Evolutionary conservation across 2,113 vertebrate species (phyloP).

Genomic region (Cisticola juncidis): DNA sequence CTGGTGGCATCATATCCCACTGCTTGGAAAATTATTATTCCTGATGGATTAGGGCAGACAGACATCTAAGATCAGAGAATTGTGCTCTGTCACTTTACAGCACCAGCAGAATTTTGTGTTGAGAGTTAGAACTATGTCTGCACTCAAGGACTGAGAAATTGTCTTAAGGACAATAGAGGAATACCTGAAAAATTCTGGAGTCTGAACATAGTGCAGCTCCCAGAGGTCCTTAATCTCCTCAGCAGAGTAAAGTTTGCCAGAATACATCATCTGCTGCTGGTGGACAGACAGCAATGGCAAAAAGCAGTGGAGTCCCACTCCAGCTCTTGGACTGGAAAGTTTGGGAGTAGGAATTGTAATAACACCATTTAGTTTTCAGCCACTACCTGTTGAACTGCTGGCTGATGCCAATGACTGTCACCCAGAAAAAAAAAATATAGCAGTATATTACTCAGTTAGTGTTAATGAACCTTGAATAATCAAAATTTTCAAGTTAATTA

Average conservation of each 20-base stretch:
- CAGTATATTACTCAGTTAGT: not conserved
- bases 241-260: not conserved
- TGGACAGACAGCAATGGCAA: not conserved
- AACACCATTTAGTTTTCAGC: not conserved
- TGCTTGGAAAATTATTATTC: not conserved
- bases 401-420: not conserved
- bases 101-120: not conserved
- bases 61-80: not conserved
- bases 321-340: accelerated
- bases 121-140: not conserved
- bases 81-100: not conserved
- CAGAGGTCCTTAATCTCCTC: not conserved
- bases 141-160: not conserved
- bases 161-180: not conserved
- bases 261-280: not conserved
- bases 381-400: not conserved
- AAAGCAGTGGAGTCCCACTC: not conserved
- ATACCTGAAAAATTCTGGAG: not conserved
- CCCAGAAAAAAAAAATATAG: not conserved
- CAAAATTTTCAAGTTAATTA: not conserved
- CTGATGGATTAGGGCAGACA: not conserved
- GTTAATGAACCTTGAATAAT: not conserved
- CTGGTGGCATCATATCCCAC: not conserved
- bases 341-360: not conserved
- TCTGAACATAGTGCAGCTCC: not conserved